Conservation (phyloP, 2,888 invertebrate genomes). For the Dynastes grantii region DNA sequence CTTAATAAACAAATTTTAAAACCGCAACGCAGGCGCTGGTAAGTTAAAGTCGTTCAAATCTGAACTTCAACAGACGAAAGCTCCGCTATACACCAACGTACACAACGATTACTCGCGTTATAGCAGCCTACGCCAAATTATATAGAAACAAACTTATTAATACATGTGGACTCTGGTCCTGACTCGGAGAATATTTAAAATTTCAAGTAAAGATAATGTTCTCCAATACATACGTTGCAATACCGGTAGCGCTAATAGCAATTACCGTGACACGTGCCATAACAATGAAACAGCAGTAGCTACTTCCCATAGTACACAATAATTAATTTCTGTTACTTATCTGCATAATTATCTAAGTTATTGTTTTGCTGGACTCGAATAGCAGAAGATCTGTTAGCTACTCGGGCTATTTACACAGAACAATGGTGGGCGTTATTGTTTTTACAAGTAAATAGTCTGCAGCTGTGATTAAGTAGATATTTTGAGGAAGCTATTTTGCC, state of each 20-base stretch:
- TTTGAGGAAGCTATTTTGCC: not conserved
- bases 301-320: conserved; percentile 8
- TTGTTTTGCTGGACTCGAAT: not conserved
- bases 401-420: not conserved
- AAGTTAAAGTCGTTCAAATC: not conserved
- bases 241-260: conserved; percentile 16
- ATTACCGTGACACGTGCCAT: conserved; percentile 1
- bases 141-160: not conserved
- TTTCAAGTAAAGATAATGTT: not conserved
- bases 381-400: not conserved
- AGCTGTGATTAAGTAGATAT: not conserved
- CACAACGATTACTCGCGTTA: no score
- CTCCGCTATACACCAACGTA: not conserved
- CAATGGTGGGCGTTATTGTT: conserved; percentile 23
- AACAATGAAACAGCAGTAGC: not conserved
- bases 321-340: conserved; percentile 24
- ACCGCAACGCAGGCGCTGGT: not conserved
- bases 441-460: not conserved
- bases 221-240: not conserved
- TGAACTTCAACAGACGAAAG: not conserved
- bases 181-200: not conserved
- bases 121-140: not conserved
- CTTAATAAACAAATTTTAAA: conserved; percentile 9
- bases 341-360: conserved; percentile 31
- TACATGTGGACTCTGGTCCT: not conserved